phyloP scores from a whole-genome alignment of 2,113 vertebrate genomes.

The Mystacornis crossleyi region DNA sequence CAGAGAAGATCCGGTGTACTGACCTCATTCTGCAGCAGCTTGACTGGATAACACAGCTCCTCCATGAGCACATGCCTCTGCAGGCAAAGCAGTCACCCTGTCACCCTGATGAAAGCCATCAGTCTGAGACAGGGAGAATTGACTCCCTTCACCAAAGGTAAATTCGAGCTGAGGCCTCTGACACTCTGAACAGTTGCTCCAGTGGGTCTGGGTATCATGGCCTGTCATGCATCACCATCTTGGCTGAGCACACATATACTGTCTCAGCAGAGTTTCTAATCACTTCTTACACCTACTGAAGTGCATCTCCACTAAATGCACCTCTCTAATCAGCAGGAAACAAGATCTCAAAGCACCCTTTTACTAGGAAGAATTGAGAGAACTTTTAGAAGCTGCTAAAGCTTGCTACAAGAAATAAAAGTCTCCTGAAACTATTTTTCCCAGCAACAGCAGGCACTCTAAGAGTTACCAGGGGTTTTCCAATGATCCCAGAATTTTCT shows the following conservation, averaged over 20 bases:
- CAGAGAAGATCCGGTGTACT: neutral
- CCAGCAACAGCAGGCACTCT: neutral
- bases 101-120: neutral
- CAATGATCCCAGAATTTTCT: neutral
- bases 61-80: neutral
- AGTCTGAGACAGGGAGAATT: neutral
- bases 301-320: neutral
- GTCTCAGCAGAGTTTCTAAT: neutral
- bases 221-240: neutral
- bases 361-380: neutral
- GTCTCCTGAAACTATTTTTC: neutral
- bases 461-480: neutral
- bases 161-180: neutral
- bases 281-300: neutral
- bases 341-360: neutral
- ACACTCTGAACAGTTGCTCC: neutral
- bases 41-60: neutral
- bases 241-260: neutral
- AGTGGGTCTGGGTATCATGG: neutral
- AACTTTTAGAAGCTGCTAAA: neutral
- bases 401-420: neutral
- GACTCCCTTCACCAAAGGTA: neutral
- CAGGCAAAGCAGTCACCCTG: neutral
- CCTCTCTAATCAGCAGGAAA: neutral
- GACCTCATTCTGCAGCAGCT: neutral